Evolutionary conservation across 2,113 vertebrate species (phyloP).

Genomic region (Oceanodroma tethys): DNA sequence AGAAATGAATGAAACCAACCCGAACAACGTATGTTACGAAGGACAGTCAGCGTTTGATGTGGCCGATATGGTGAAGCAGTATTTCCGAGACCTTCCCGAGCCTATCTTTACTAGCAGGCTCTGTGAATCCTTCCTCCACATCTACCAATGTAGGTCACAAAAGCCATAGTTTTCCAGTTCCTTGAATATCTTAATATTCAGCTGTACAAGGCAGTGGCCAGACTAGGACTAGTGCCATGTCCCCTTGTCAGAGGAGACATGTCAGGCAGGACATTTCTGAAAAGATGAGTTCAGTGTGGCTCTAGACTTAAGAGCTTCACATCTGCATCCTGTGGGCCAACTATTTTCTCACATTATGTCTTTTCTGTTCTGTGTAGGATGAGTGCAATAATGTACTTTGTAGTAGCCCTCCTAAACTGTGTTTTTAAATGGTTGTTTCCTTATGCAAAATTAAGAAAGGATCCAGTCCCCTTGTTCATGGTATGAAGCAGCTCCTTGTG

Average conservation of each 20-base stretch:
- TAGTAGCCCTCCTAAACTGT: neutral
- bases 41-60: conserved; percentile 87
- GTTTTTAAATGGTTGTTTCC: neutral
- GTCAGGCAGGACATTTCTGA: neutral
- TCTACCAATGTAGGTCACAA: conserved; percentile 84
- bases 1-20: conserved; percentile 82
- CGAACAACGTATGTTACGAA: conserved; percentile 72
- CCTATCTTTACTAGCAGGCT: conserved; percentile 84
- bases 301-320: neutral
- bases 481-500: neutral
- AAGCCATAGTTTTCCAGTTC: accelerated
- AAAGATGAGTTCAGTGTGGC: neutral
- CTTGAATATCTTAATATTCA: neutral
- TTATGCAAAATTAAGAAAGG: neutral
- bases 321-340: neutral
- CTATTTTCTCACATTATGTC: neutral
- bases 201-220: neutral
- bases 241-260: neutral
- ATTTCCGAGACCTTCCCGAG: conserved; percentile 88
- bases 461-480: neutral
- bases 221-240: neutral
- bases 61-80: conserved; percentile 91
- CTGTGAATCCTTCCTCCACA: conserved; percentile 86
- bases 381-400: neutral
- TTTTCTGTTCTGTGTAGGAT: neutral